Evolutionary conservation across 2,888 invertebrate genomes (phyloP).

Genomic region (Bursaphelenchus okinawaensis): DNA sequence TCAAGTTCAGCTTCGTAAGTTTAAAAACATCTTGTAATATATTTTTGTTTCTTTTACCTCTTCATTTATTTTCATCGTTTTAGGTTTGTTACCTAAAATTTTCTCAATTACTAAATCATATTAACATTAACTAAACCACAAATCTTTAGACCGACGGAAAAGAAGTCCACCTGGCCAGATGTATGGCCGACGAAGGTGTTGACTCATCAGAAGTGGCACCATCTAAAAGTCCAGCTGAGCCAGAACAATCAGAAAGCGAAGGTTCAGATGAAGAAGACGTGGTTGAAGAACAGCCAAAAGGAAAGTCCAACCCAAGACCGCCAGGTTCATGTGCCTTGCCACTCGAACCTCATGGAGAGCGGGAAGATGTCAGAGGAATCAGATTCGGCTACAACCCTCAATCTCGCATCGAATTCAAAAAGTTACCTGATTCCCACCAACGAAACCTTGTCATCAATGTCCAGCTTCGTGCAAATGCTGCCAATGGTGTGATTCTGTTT

Average conservation of each 20-base stretch:
- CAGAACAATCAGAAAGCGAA: neutral
- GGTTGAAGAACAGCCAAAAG: neutral
- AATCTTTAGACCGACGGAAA: conserved; percentile 31
- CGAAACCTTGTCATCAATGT: conserved; percentile 67
- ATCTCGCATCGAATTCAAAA: conserved; percentile 58
- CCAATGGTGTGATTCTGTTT: conserved; percentile 77
- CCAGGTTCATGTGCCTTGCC: conserved; percentile 43
- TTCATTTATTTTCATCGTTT: too few relatives aligned
- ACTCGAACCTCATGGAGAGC: conserved; percentile 30
- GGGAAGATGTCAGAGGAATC: conserved; percentile 52
- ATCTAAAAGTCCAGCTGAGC: neutral
- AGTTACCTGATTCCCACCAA: conserved; percentile 48
- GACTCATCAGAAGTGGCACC: neutral
- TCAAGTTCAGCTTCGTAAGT: conserved; percentile 43
- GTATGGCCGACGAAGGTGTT: conserved; percentile 36
- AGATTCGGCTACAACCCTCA: conserved; percentile 58
- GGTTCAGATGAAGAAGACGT: neutral
- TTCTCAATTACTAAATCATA: too few relatives aligned
- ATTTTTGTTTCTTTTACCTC: conserved; percentile 3
- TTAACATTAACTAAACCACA: neutral
- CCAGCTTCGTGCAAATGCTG: conserved; percentile 72
- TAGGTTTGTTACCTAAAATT: too few relatives aligned
- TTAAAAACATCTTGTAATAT: neutral
- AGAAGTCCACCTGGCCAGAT: conserved; percentile 50
- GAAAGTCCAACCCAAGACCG: conserved; percentile 14